A percentile compares a stretch with the other conserved stretches of the same genome.
phyloP scores from a whole-genome alignment of 2,797 vertebrate species.

The Sebastolobus alascanus region DNA sequence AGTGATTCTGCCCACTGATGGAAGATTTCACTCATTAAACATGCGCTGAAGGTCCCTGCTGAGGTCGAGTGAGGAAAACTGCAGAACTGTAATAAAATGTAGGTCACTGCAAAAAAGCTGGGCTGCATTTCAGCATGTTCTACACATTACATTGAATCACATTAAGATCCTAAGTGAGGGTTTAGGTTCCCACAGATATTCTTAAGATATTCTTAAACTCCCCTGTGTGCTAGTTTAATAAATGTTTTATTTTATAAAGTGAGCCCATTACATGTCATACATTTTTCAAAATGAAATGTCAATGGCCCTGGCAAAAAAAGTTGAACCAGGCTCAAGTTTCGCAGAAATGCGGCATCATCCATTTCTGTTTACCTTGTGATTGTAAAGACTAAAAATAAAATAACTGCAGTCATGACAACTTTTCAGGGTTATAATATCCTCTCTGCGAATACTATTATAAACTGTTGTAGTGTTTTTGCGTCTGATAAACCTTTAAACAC shows the following conservation, averaged over 20 bases:
- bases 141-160: neutral
- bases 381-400: too few relatives aligned
- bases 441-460: too few relatives aligned
- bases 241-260: neutral
- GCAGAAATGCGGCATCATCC: too few relatives aligned
- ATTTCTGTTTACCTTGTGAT: too few relatives aligned
- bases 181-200: neutral
- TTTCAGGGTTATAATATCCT: too few relatives aligned
- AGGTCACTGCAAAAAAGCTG: neutral
- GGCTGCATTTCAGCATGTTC: neutral
- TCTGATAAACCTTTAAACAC: too few relatives aligned
- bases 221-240: neutral
- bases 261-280: neutral
- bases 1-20: neutral
- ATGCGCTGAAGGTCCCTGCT: neutral
- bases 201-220: neutral
- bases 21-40: neutral
- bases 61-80: neutral
- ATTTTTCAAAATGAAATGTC: neutral
- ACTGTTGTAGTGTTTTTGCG: too few relatives aligned
- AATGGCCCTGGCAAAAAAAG: too few relatives aligned
- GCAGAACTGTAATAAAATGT: slow-evolving; percentile 1
- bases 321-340: too few relatives aligned
- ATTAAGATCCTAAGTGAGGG: neutral
- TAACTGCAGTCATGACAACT: too few relatives aligned